Evolutionary conservation across 2,888 invertebrate genomes (phyloP).

Genomic region (Amblyjoppa fuscipennis): DNA sequence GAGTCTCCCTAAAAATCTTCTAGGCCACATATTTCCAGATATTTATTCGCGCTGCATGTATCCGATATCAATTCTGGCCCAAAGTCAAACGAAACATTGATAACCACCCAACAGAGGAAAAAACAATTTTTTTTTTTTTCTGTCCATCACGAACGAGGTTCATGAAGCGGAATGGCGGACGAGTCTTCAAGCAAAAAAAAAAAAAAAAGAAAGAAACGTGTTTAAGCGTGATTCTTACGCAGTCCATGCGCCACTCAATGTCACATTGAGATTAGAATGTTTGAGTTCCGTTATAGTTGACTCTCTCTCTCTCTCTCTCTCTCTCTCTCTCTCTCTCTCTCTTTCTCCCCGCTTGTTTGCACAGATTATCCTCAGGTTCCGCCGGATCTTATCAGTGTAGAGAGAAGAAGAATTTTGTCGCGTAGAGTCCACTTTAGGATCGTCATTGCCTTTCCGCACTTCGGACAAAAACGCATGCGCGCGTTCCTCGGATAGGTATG

Average conservation of each 20-base stretch:
- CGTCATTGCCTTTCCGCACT: conserved; percentile 48
- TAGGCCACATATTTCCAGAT: background rate
- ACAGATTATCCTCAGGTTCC: conserved; percentile 72
- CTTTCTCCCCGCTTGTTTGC: conserved; percentile 59
- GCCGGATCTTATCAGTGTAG: conserved; percentile 66
- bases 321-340: conserved; percentile 43
- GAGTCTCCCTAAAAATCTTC: background rate
- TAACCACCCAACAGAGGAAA: background rate
- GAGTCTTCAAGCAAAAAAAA: background rate
- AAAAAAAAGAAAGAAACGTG: conserved; percentile 1
- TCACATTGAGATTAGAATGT: conserved; percentile 75
- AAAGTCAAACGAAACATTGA: background rate
- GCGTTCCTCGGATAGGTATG: background rate
- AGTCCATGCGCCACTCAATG: conserved; percentile 70
- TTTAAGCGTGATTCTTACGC: conserved; percentile 56
- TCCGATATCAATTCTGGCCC: background rate
- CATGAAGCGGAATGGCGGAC: conserved; percentile 3
- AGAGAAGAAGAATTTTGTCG: conserved; percentile 47
- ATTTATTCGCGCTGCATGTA: background rate
- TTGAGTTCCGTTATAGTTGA: conserved; percentile 69
- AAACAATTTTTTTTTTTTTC: background rate
- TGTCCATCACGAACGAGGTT: background rate
- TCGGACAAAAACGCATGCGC: conserved; percentile 25
- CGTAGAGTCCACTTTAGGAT: conserved; percentile 34
- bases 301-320: conserved; percentile 39